phyloP scores from a whole-genome alignment of 2,113 vertebrate species.

The Prinia subflava region DNA sequence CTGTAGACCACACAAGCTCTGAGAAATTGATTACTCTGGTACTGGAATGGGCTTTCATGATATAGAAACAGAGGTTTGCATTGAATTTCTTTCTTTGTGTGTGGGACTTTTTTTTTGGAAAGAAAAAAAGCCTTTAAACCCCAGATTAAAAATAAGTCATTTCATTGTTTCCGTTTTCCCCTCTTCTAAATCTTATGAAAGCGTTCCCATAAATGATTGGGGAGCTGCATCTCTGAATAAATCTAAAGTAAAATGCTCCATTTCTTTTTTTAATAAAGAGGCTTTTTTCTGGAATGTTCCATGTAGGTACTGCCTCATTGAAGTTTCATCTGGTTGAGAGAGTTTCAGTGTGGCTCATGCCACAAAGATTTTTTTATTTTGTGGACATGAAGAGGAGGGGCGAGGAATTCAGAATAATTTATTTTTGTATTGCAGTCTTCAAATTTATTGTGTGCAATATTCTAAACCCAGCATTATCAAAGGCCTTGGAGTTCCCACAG shows the following conservation, averaged over 20 bases:
- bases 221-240: constrained; percentile 44
- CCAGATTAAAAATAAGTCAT: constrained; percentile 59
- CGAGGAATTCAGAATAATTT: background rate
- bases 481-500: background rate
- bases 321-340: background rate
- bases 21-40: constrained; percentile 38
- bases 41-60: constrained; percentile 31
- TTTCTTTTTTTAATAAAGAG: constrained; percentile 50
- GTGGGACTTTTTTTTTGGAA: background rate
- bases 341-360: constrained; percentile 8
- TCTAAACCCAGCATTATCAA: background rate
- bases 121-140: constrained; percentile 45
- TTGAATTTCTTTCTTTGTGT: constrained; percentile 44
- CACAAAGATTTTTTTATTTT: background rate
- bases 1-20: constrained; percentile 53
- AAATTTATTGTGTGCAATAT: background rate
- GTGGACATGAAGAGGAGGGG: background rate
- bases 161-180: constrained; percentile 31
- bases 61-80: constrained; percentile 52
- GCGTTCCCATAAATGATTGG: constrained; percentile 43
- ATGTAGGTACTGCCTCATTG: background rate
- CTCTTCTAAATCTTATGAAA: constrained; percentile 48
- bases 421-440: background rate
- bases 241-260: constrained; percentile 10
- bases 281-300: constrained; percentile 16